Conservation (phyloP, 2,113 vertebrate species). For the cat (Felis catus) region F.catus_Fca126_mat1.0 CM031419.1:21893501-21894000, state of each 20-base stretch:
- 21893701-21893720: not conserved
- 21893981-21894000: not conserved
- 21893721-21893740: not conserved
- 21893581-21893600: conserved; percentile 63
- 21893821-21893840: not conserved
- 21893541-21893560: conserved; percentile 87
- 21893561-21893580: conserved; percentile 89
- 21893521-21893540: conserved; percentile 82
- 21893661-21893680: not conserved
- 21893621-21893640: conserved; percentile 44
- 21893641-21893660: not conserved
- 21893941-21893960: conserved; percentile 14
- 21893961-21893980: conserved; percentile 29
- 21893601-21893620: conserved; percentile 38
- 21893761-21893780: not conserved
- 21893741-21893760: not conserved
- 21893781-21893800: not conserved
- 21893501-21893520: conserved; percentile 80
- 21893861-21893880: conserved; percentile 36
- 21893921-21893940: not conserved
- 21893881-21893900: not conserved
- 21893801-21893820: not conserved
- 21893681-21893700: not conserved
- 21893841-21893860: not conserved
- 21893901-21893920: not conserved